Evolutionary conservation across 2,797 vertebrate species (phyloP).

Genomic region (Gastrophryne carolinensis): DNA sequence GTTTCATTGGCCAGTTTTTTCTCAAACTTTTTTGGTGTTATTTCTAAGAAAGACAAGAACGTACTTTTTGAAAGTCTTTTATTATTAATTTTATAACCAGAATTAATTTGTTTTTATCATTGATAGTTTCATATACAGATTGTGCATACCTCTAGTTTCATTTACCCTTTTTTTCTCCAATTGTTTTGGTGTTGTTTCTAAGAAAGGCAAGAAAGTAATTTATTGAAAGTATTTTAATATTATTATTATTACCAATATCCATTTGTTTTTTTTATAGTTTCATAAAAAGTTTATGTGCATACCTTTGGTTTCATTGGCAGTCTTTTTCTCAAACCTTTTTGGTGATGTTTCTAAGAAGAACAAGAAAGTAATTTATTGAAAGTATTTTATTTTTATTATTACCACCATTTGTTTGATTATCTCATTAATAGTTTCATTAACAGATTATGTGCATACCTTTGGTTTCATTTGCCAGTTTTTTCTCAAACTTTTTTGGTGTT

Average conservation of each 20-base stretch:
- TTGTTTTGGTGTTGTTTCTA: not conserved
- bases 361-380: not conserved
- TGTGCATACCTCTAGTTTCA: too few species aligned
- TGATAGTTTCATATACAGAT: too few species aligned
- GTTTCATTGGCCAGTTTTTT: not conserved
- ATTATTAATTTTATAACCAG: too few species aligned
- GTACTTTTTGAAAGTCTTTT: not conserved
- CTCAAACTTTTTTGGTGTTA: not conserved
- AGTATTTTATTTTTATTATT: not conserved
- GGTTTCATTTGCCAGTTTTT: not conserved
- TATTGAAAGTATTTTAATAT: too few species aligned
- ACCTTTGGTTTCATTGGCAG: not conserved
- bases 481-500: not conserved
- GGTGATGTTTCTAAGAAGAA: not conserved
- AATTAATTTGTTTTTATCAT: too few species aligned
- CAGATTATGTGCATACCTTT: not conserved
- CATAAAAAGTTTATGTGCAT: too few species aligned
- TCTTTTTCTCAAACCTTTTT: not conserved
- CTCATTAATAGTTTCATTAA: too few species aligned
- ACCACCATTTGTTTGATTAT: not conserved
- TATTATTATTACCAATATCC: not conserved
- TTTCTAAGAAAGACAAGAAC: not conserved
- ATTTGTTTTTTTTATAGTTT: too few species aligned
- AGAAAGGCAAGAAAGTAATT: not conserved
- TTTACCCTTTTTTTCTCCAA: too few species aligned